Percentiles rank a stretch among this genome's conserved stretches.
These are phyloP conservation scores for Anolis carolinensis DNA, from an alignment of 2,113 vertebrate species.

Conservation along the genomic window DNA sequence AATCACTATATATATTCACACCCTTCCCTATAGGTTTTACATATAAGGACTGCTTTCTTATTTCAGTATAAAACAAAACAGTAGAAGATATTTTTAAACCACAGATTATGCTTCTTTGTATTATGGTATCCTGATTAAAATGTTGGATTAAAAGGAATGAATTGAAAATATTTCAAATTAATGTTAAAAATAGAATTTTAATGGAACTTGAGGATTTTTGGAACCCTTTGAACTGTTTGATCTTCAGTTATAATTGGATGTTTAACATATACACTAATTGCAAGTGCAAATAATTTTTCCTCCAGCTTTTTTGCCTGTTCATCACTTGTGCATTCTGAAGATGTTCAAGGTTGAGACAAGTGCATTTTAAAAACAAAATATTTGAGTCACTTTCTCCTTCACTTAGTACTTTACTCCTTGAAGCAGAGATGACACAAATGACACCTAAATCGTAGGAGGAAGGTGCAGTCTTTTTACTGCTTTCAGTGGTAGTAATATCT, in stretches of 20 bases:
- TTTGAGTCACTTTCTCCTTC: conserved; percentile 37
- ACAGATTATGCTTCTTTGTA: conserved; percentile 1
- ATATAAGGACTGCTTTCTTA: neutral
- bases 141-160: conserved; percentile 10
- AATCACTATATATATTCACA: neutral
- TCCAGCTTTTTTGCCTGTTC: neutral
- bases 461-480: neutral
- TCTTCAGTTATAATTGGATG: neutral
- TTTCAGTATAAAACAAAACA: neutral
- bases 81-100: neutral
- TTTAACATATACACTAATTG: conserved; percentile 21
- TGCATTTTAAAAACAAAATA: conserved; percentile 20
- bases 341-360: neutral
- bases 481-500: conserved; percentile 37
- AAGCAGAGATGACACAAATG: conserved; percentile 40
- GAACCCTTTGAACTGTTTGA: neutral
- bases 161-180: neutral
- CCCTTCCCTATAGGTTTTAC: neutral
- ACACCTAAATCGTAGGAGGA: conserved; percentile 36
- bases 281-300: conserved; percentile 23
- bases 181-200: conserved; percentile 5
- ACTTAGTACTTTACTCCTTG: conserved; percentile 22
- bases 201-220: conserved; percentile 15
- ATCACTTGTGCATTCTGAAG: conserved; percentile 29
- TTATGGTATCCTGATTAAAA: neutral